phyloP scores from a whole-genome alignment of 2,797 vertebrate species.

The Silurus aristotelis region DNA sequence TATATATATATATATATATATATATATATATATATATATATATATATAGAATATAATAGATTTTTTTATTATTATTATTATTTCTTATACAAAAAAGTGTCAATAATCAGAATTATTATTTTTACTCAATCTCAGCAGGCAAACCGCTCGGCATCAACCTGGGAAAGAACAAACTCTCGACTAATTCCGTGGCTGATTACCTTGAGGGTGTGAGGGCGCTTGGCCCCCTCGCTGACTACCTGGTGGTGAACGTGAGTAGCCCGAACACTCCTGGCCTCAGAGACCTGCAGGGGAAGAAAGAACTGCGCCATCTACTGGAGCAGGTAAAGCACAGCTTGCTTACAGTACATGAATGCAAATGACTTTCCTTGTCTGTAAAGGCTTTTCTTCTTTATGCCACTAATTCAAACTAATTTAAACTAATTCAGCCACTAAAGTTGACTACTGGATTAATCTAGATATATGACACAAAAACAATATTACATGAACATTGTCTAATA shows the following conservation, averaged over 20 bases:
- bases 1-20: no score
- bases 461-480: no score
- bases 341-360: neutral
- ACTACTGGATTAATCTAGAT: no score
- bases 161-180: conserved; percentile 92
- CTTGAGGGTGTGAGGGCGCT: conserved; percentile 79
- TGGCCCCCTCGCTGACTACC: conserved; percentile 91
- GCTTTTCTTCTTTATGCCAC: neutral
- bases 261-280: conserved; percentile 89
- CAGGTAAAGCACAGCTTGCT: conserved; percentile 69
- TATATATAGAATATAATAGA: no score
- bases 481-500: neutral
- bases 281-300: conserved; percentile 83
- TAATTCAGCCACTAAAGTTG: neutral
- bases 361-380: neutral
- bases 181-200: conserved; percentile 84
- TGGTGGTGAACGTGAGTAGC: conserved; percentile 96
- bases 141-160: conserved; percentile 92
- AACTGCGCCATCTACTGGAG: conserved; percentile 80
- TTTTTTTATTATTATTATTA: no score
- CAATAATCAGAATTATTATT: neutral
- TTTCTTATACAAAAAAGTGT: neutral
- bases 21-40: no score
- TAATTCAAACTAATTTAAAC: no score
- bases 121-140: conserved; percentile 74